Evolutionary conservation across 1,140 invertebrate genomes (phyloP).

Genomic region (Zaprionus africanus): DNA sequence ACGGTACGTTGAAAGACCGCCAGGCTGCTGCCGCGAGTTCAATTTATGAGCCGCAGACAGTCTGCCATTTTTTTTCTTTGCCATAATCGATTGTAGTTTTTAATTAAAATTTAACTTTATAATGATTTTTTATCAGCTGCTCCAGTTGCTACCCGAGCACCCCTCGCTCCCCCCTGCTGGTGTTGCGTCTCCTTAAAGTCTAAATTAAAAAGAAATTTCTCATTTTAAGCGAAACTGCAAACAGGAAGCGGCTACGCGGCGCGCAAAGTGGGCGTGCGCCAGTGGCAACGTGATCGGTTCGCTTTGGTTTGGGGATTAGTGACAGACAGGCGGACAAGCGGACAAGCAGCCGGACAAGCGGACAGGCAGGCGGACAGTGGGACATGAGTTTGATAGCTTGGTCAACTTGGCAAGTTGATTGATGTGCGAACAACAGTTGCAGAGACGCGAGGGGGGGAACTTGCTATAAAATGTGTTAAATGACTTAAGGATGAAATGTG

Average conservation of each 20-base stretch:
- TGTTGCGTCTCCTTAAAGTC: conserved; percentile 61
- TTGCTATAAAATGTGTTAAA: conserved; percentile 64
- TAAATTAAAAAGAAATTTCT: conserved; percentile 84
- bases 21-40: conserved; percentile 41
- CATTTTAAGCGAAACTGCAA: conserved; percentile 58
- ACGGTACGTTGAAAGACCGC: conserved; percentile 73
- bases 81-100: conserved; percentile 78
- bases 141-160: not conserved
- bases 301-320: conserved; percentile 47
- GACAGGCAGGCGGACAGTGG: conserved; percentile 1
- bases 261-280: conserved; percentile 71
- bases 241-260: conserved; percentile 69
- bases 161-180: not conserved
- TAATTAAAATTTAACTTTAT: conserved; percentile 84
- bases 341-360: conserved; percentile 25
- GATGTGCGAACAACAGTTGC: conserved; percentile 59
- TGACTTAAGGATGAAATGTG: conserved; percentile 82
- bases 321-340: conserved; percentile 36
- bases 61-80: conserved; percentile 33
- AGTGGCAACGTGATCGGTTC: conserved; percentile 54
- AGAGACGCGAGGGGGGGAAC: not conserved
- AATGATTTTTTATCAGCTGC: conserved; percentile 84
- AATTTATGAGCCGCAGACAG: conserved; percentile 84
- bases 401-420: conserved; percentile 61
- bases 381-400: conserved; percentile 39